Base-by-base conservation (phyloP, 2,113 vertebrate genomes). In the Neogobius melanostomus region DNA sequence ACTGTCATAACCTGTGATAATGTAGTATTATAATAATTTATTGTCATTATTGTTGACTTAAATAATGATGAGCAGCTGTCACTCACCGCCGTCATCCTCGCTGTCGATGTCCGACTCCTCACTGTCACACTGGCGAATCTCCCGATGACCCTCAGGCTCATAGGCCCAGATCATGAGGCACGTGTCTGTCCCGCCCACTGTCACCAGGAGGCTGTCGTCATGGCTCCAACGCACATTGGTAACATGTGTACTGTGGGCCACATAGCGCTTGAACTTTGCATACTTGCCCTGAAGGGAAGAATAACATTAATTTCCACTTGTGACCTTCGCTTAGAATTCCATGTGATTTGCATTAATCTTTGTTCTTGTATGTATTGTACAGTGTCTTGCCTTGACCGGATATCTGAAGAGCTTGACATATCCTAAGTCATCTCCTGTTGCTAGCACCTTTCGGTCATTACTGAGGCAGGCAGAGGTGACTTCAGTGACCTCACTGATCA, bases 131-230 rank as follows among this genome's bases (percentile, higher is more conserved):
- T 92, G 93, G 66, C 93, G 93, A 51, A 89, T 92, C 6, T 97
- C 96, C 43, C 94, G 90, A 75, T 92, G 94, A 70, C 94, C 94
- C 74, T 98, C 97, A 4, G 87, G 66, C 85, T 99, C 95, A 0
- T 97, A 95, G 71, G 93, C 95, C 98, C 98, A 99, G 21, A 99
- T 93, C 96, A 99, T 98, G 66, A 99, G 90, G 77, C 96, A 96
- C 14, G 94, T 98, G 86, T 99, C 98, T 9, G 93, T 91, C 47
- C 97, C 97, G 46, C 98, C 97, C 8, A 95, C 92, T 6, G 95
- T 96, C 70, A 96, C 94, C 90, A 99, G 81, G 83, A 98, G 91
- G 76, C 94, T 88, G 90, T 99, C 97, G 5, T 99, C 96, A 0
- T 95, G 93, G 16, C 93, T 94, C 98, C 98, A 99, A 6, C 95